A percentile compares a stretch with the other conserved stretches of the same genome.
Evolutionary conservation across 2,888 invertebrate genomes (phyloP).

Genomic region (Nemotelus nigrinus): DNA sequence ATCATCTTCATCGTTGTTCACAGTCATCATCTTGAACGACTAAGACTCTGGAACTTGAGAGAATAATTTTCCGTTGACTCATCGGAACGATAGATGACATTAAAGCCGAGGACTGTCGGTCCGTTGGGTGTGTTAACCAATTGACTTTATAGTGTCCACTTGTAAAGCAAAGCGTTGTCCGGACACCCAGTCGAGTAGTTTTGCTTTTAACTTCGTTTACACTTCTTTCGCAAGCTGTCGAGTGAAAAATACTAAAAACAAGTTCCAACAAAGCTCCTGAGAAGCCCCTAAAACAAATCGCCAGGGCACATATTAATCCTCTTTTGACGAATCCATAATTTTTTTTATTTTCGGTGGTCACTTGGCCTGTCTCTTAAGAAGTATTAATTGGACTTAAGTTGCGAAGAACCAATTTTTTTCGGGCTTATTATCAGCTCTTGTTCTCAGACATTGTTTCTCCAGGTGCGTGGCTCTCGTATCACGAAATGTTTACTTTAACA

Average conservation of each 20-base stretch:
- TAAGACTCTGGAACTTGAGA: not conserved
- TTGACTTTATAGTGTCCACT: slow-evolving; percentile 21
- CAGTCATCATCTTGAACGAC: not conserved
- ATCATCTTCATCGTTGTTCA: not conserved
- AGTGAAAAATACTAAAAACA: not conserved
- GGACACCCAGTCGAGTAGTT: not conserved
- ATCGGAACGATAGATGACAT: slow-evolving; percentile 13
- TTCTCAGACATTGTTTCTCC: slow-evolving; percentile 13
- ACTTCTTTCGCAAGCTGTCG: not conserved
- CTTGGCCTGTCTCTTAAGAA: slow-evolving; percentile 13
- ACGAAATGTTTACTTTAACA: slow-evolving; percentile 18
- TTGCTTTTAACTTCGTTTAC: not conserved
- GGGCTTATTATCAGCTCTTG: not conserved
- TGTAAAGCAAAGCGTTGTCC: not conserved
- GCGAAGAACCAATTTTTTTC: slow-evolving; percentile 3
- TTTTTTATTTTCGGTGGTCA: slow-evolving; percentile 27
- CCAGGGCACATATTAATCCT: slow-evolving; percentile 19
- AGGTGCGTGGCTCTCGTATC: slow-evolving; percentile 16
- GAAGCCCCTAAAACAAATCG: not conserved
- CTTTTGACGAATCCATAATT: not conserved
- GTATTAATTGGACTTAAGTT: slow-evolving; percentile 33
- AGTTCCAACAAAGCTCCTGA: not conserved
- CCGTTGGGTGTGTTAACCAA: slow-evolving; percentile 15
- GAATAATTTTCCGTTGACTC: slow-evolving; percentile 37
- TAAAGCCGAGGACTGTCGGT: not conserved